phyloP scores from a whole-genome alignment of 1,140 invertebrate species.

The Bombus waltoni region DNA sequence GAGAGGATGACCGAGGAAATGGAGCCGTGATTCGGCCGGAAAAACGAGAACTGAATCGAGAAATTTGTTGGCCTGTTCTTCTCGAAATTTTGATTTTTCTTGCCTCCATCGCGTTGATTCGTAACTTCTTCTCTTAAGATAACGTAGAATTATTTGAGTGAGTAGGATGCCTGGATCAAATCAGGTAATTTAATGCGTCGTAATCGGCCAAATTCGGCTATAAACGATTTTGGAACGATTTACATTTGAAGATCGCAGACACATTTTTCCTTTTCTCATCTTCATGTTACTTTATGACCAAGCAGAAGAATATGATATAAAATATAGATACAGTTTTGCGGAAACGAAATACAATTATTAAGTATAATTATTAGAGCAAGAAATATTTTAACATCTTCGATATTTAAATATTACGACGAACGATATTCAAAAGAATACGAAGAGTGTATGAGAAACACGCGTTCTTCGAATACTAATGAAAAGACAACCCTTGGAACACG shows the following conservation, averaged over 20 bases:
- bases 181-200: too few species aligned
- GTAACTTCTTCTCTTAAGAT: not conserved
- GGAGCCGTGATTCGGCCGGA: constrained; percentile 49
- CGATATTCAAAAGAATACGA: not conserved
- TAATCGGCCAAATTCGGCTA: too few species aligned
- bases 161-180: not conserved
- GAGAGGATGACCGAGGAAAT: constrained; percentile 74
- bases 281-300: too few species aligned
- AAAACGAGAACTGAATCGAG: constrained; percentile 44
- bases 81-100: not conserved
- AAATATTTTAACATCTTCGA: not conserved
- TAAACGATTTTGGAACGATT: too few species aligned
- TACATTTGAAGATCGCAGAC: too few species aligned
- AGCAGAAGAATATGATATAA: too few species aligned
- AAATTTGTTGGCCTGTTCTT: not conserved
- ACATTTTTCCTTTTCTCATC: too few species aligned
- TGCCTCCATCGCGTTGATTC: not conserved
- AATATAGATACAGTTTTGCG: too few species aligned
- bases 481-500: not conserved
- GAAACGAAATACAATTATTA: too few species aligned
- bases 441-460: not conserved
- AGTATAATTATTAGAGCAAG: too few species aligned
- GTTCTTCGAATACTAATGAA: not conserved
- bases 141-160: not conserved
- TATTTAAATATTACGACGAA: not conserved